phyloP scores from a whole-genome alignment of 2,113 vertebrate genomes.

The Syngnathus typhle region DNA sequence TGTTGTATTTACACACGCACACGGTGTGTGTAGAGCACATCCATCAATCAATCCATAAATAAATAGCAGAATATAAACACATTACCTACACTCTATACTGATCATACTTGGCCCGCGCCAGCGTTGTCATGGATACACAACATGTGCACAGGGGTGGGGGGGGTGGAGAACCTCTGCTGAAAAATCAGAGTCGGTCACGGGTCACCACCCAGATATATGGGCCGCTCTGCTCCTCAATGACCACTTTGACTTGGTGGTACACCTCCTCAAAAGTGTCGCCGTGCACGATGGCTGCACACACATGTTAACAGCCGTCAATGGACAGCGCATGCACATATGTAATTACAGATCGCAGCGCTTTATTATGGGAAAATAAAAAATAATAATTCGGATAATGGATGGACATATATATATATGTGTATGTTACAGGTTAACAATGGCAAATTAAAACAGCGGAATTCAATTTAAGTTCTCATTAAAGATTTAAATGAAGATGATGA shows the following conservation, averaged over 20 bases:
- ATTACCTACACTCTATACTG: slow-evolving; percentile 29
- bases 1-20: slow-evolving; percentile 56
- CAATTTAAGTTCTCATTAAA: no score
- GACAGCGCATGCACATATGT: not conserved
- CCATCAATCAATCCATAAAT: slow-evolving; percentile 42
- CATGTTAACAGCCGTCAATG: not conserved
- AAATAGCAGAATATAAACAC: slow-evolving; percentile 54
- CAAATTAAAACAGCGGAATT: no score
- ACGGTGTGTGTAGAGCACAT: slow-evolving; percentile 36
- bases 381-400: no score
- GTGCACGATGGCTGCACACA: slow-evolving; percentile 76
- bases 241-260: slow-evolving; percentile 79
- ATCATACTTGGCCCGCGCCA: not conserved
- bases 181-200: slow-evolving; percentile 78
- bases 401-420: no score
- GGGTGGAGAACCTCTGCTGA: not conserved
- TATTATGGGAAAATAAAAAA: no score
- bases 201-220: slow-evolving; percentile 86
- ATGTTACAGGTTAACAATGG: no score
- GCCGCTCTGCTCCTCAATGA: slow-evolving; percentile 87
- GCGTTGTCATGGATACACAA: slow-evolving; percentile 19
- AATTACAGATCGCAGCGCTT: no score
- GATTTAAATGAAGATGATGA: no score
- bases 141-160: slow-evolving; percentile 2
- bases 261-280: slow-evolving; percentile 86